Percentiles rank a stretch among this genome's conserved stretches.
Conservation (phyloP, 2,888 invertebrate species). For the Eumerus sabulonum region DNA sequence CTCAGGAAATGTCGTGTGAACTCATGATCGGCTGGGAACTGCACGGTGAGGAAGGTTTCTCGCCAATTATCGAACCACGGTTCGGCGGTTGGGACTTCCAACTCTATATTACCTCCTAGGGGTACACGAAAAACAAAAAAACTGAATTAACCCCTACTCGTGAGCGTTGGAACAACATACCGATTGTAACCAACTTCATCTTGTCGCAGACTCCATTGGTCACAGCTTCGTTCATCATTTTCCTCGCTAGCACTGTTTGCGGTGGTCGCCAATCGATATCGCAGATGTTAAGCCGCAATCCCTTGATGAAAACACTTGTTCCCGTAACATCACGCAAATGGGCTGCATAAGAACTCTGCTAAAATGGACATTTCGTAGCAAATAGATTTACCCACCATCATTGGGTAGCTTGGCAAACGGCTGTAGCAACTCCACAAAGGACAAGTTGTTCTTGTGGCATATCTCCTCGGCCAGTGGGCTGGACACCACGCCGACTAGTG, state of each 20-base stretch:
- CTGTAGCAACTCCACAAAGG: slow-evolving; percentile 92
- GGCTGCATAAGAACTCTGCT: slow-evolving; percentile 80
- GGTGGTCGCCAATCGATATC: slow-evolving; percentile 91
- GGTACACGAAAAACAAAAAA: too few relatives aligned
- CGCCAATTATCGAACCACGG: slow-evolving; percentile 98
- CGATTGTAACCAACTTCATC: slow-evolving; percentile 81
- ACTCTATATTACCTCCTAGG: slow-evolving; percentile 79
- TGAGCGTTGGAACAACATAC: slow-evolving; percentile 75
- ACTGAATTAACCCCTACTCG: slow-evolving; percentile 78
- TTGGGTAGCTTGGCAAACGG: slow-evolving; percentile 90
- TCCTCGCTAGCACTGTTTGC: slow-evolving; percentile 89
- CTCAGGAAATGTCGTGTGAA: slow-evolving; percentile 94
- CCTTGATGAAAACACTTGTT: slow-evolving; percentile 84
- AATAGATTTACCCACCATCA: slow-evolving; percentile 82
- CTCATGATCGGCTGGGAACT: slow-evolving; percentile 96
- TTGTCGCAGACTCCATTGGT: slow-evolving; percentile 82
- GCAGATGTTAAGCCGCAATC: slow-evolving; percentile 88
- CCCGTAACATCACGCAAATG: slow-evolving; percentile 92
- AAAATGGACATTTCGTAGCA: not conserved
- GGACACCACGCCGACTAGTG: slow-evolving; percentile 91
- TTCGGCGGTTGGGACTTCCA: slow-evolving; percentile 87
- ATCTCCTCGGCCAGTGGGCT: slow-evolving; percentile 90
- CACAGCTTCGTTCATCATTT: slow-evolving; percentile 91
- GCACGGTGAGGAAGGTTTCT: slow-evolving; percentile 92
- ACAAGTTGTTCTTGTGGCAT: slow-evolving; percentile 93